A percentile compares a stretch with the other conserved stretches of the same genome.
phyloP scores from a whole-genome alignment of 92 coral and sea anemone genomes.

The Zoanthus sociatus region DNA sequence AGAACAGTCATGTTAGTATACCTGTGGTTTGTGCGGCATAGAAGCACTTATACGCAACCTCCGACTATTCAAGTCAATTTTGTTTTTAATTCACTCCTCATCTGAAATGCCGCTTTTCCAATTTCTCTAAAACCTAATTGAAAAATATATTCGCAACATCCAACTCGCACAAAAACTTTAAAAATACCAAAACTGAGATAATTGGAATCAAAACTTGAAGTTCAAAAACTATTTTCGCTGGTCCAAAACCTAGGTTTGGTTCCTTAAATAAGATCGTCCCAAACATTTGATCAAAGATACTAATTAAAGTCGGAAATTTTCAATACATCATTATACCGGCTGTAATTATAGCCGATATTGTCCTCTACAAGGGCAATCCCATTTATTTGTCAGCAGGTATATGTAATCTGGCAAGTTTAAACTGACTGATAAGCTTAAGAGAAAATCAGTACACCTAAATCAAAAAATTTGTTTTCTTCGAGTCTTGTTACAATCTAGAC shows the following conservation, averaged over 20 bases:
- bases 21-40: not conserved
- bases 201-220: not conserved
- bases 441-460: too few species aligned
- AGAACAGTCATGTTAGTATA: not conserved
- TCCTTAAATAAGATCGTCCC: not conserved
- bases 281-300: not conserved
- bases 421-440: too few species aligned
- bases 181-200: slow-evolving; percentile 14
- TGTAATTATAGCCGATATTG: not conserved
- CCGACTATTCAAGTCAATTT: not conserved
- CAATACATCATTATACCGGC: not conserved
- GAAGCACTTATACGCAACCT: not conserved
- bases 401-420: too few species aligned
- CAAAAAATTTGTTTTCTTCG: too few species aligned
- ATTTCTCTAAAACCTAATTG: slow-evolving; percentile 25
- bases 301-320: not conserved
- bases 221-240: not conserved
- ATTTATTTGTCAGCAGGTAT: not conserved
- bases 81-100: not conserved
- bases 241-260: not conserved
- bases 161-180: slow-evolving; percentile 30
- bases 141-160: slow-evolving; percentile 39
- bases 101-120: not conserved
- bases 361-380: not conserved
- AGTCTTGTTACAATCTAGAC: not conserved